Percentiles rank a stretch among this genome's conserved stretches.
These are phyloP conservation scores for Rhinoderma darwinii DNA, from an alignment of 2,113 vertebrate species.

Conservation along the genomic window DNA sequence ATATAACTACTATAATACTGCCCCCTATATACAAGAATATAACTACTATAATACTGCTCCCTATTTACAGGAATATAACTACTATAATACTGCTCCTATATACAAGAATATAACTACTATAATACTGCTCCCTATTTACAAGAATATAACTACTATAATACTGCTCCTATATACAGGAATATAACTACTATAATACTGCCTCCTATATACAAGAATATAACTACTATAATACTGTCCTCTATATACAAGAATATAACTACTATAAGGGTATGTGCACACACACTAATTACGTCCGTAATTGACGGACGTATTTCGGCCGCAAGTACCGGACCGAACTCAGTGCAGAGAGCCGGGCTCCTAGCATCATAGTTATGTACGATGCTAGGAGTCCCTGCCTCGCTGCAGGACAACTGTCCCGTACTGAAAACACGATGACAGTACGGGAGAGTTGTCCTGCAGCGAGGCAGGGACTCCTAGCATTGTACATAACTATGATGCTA, in stretches of 20 bases:
- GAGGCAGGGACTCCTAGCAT: too few relatives aligned
- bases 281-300: too few relatives aligned
- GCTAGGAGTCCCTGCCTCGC: too few relatives aligned
- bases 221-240: not conserved
- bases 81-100: not conserved
- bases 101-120: slow-evolving; percentile 1
- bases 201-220: not conserved
- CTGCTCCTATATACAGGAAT: not conserved
- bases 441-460: too few relatives aligned
- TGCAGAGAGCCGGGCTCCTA: too few relatives aligned
- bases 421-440: too few relatives aligned
- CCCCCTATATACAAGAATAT: not conserved
- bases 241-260: not conserved
- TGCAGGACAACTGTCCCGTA: too few relatives aligned
- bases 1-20: not conserved
- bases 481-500: too few relatives aligned
- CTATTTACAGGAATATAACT: not conserved
- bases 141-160: slow-evolving; percentile 1
- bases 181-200: not conserved
- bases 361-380: too few relatives aligned
- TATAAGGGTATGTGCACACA: too few relatives aligned
- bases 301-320: too few relatives aligned
- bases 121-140: not conserved
- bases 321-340: too few relatives aligned
- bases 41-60: slow-evolving; percentile 2